These are phyloP conservation scores for Scomber colias DNA, from an alignment of 2,113 vertebrate genomes.

Conservation along the genomic window DNA sequence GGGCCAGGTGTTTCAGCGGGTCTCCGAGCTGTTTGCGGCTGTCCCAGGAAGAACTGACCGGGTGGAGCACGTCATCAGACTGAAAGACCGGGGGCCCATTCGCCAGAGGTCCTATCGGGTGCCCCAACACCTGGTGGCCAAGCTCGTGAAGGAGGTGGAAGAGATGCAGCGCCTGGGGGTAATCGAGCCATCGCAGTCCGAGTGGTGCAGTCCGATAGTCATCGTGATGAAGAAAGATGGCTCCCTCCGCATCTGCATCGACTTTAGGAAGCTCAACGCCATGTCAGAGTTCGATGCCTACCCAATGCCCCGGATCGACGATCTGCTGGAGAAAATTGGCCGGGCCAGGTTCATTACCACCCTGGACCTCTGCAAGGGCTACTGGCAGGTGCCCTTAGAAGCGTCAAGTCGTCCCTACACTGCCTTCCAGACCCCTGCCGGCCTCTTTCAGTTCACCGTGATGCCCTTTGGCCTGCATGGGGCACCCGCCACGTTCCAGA, in stretches of 20 bases:
- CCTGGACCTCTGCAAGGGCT: conserved; percentile 12
- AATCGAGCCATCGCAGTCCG: too few relatives aligned
- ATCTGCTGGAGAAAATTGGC: not conserved
- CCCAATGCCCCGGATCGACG: conserved; percentile 9
- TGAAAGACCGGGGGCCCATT: too few relatives aligned
- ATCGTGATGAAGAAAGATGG: not conserved
- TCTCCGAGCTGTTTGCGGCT: too few relatives aligned
- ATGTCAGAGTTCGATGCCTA: not conserved
- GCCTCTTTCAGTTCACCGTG: not conserved
- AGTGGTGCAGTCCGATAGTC: not conserved
- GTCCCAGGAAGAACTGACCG: too few relatives aligned
- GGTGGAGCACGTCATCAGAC: too few relatives aligned
- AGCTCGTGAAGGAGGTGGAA: too few relatives aligned
- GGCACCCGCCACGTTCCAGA: too few relatives aligned
- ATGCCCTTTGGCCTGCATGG: not conserved
- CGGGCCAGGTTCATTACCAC: not conserved
- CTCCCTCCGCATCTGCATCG: not conserved
- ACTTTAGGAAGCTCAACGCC: not conserved
- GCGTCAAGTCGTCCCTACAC: not conserved
- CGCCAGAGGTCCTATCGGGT: too few relatives aligned
- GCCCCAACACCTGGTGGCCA: too few relatives aligned
- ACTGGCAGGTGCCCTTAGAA: conserved; percentile 16
- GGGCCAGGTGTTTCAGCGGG: conserved; percentile 3
- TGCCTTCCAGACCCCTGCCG: not conserved
- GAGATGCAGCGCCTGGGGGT: too few relatives aligned